Evolutionary conservation across 2,797 vertebrate genomes (phyloP).

Genomic region (Odontamblyopus rebecca): DNA sequence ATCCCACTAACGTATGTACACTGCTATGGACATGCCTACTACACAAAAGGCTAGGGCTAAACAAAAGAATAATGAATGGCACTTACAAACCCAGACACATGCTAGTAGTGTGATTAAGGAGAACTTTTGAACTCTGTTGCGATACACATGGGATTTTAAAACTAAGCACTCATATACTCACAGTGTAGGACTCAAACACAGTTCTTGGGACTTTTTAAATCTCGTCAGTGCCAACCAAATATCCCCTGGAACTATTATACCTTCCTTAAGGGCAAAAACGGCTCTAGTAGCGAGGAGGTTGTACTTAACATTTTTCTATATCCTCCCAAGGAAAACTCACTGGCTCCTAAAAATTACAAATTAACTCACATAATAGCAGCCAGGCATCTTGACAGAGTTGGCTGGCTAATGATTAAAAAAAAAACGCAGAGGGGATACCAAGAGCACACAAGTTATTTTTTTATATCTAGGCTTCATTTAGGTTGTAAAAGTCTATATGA

Average conservation of each 20-base stretch:
- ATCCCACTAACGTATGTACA: slow-evolving; percentile 22
- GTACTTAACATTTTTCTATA: background rate
- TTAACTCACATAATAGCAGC: slow-evolving; percentile 61
- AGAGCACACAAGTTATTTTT: slow-evolving; percentile 55
- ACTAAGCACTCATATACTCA: background rate
- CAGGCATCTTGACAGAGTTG: slow-evolving; percentile 28
- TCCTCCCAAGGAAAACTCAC: slow-evolving; percentile 3
- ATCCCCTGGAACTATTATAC: background rate
- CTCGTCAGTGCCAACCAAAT: background rate
- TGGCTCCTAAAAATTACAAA: slow-evolving; percentile 60
- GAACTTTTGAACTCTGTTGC: slow-evolving; percentile 12
- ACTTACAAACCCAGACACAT: slow-evolving; percentile 21
- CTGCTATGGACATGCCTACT: slow-evolving; percentile 23
- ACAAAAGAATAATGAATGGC: slow-evolving; percentile 19
- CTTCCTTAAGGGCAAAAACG: background rate
- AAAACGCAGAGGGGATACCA: slow-evolving; percentile 43
- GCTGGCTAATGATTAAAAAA: slow-evolving; percentile 78
- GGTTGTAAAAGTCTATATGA: background rate
- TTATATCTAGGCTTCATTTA: background rate
- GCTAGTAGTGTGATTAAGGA: slow-evolving; percentile 7
- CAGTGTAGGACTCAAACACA: background rate
- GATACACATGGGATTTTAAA: background rate
- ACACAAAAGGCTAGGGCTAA: slow-evolving; percentile 15
- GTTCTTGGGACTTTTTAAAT: background rate
- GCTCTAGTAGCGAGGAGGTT: background rate